Evolutionary conservation across 2,113 vertebrate genomes (phyloP).

Genomic region (Megaceryle torquata): DNA sequence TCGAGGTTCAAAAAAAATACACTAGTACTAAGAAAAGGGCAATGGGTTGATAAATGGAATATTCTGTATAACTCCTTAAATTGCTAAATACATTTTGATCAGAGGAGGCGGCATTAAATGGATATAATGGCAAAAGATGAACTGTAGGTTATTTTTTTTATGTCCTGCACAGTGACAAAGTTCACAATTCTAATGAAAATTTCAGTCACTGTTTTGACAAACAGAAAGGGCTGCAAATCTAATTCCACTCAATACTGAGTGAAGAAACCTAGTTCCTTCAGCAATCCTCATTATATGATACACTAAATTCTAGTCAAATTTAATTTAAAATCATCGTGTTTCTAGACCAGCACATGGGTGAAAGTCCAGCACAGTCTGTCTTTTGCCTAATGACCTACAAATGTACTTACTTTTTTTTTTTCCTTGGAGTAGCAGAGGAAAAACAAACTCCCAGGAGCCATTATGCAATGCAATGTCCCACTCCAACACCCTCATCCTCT

Average conservation of each 20-base stretch:
- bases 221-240: background rate
- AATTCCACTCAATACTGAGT: background rate
- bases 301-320: background rate
- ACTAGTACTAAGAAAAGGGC: conserved; percentile 4
- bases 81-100: conserved; percentile 36
- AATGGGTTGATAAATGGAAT: conserved; percentile 17
- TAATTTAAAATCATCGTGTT: background rate
- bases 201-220: background rate
- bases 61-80: background rate
- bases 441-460: background rate
- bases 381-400: background rate
- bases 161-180: background rate
- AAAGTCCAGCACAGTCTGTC: background rate
- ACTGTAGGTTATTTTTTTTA: background rate
- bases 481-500: background rate
- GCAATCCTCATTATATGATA: background rate
- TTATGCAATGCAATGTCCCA: no score
- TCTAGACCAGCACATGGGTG: background rate
- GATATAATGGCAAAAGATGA: background rate
- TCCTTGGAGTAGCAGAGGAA: background rate
- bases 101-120: background rate
- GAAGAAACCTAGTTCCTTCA: background rate
- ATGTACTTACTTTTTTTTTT: background rate
- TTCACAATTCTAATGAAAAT: background rate
- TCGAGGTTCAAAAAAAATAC: conserved; percentile 16